Evolutionary conservation across 2,888 invertebrate species (phyloP).

Genomic region (Pteria penguin): DNA sequence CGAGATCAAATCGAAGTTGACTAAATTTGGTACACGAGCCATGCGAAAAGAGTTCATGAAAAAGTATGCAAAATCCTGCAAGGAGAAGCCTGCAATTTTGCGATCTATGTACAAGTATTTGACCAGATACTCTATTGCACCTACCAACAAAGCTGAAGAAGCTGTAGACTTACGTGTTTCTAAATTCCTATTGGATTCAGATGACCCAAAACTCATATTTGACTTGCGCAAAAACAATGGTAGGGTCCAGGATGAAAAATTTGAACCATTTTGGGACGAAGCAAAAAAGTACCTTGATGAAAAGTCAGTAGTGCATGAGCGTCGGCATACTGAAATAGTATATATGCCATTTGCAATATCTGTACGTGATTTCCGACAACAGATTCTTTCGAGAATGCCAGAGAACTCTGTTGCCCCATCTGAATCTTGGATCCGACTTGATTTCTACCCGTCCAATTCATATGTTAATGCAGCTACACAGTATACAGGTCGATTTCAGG

Average conservation of each 20-base stretch:
- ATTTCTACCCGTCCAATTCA: conserved; percentile 16
- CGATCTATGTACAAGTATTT: conserved; percentile 17
- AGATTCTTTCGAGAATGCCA: not conserved
- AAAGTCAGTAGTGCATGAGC: conserved; percentile 42
- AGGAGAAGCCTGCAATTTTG: conserved; percentile 27
- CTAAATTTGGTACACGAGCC: conserved; percentile 33
- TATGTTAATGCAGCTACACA: conserved; percentile 2
- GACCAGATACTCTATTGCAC: conserved; percentile 21
- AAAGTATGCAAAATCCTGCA: conserved; percentile 17
- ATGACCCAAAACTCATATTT: conserved; percentile 38
- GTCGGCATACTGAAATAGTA: not conserved
- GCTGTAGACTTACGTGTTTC: conserved; percentile 22
- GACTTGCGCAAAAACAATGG: conserved; percentile 35
- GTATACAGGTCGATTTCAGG: conserved; percentile 10
- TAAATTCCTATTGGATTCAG: conserved; percentile 28
- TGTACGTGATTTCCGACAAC: conserved; percentile 9
- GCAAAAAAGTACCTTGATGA: conserved; percentile 26
- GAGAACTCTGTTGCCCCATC: not conserved
- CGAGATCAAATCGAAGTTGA: not conserved
- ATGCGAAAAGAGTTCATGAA: conserved; percentile 32
- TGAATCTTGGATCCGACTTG: conserved; percentile 9
- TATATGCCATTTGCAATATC: conserved; percentile 33
- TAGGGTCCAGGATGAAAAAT: conserved; percentile 11
- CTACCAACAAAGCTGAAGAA: conserved; percentile 11
- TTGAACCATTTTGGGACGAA: conserved; percentile 36